These are phyloP conservation scores for Caerostris extrusa DNA, from an alignment of 1,140 invertebrate genomes.

Conservation along the genomic window DNA sequence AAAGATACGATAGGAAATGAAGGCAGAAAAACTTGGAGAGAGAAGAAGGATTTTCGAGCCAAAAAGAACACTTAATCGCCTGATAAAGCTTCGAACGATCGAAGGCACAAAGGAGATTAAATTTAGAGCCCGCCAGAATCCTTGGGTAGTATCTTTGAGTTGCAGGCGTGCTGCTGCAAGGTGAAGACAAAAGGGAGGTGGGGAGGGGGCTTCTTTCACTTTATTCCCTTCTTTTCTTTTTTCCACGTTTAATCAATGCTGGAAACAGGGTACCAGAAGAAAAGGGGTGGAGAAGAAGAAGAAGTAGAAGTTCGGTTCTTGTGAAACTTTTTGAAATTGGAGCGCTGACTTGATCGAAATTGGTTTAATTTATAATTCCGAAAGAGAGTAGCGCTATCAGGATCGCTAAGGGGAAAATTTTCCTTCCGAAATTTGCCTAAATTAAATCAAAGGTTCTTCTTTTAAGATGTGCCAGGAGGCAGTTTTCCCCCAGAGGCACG, in stretches of 20 bases:
- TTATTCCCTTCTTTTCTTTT: constrained; percentile 12
- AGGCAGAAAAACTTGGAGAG: constrained; percentile 64
- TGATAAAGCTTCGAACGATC: constrained; percentile 70
- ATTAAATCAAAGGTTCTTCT: constrained; percentile 42
- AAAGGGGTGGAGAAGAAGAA: neutral
- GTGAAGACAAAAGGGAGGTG: constrained; percentile 54
- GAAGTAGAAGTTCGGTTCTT: constrained; percentile 8
- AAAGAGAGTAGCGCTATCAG: constrained; percentile 35
- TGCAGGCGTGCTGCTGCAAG: constrained; percentile 56
- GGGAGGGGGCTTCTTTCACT: neutral
- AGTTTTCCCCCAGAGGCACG: neutral
- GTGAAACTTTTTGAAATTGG: constrained; percentile 69
- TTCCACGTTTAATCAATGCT: constrained; percentile 44
- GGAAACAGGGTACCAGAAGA: constrained; percentile 3
- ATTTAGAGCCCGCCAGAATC: constrained; percentile 62
- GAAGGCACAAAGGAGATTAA: constrained; percentile 65
- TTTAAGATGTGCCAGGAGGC: neutral
- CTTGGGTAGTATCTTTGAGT: constrained; percentile 59
- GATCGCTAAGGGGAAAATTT: constrained; percentile 53
- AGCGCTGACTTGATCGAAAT: constrained; percentile 55
- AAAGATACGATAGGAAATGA: constrained; percentile 50
- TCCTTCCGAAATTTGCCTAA: constrained; percentile 25
- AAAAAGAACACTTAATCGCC: constrained; percentile 72
- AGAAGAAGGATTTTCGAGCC: constrained; percentile 56
- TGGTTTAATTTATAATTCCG: constrained; percentile 69